Percentiles rank a stretch among this genome's conserved stretches.
These are phyloP conservation scores for Hetaerina americana DNA, from an alignment of 1,140 invertebrate species.

Conservation along the genomic window DNA sequence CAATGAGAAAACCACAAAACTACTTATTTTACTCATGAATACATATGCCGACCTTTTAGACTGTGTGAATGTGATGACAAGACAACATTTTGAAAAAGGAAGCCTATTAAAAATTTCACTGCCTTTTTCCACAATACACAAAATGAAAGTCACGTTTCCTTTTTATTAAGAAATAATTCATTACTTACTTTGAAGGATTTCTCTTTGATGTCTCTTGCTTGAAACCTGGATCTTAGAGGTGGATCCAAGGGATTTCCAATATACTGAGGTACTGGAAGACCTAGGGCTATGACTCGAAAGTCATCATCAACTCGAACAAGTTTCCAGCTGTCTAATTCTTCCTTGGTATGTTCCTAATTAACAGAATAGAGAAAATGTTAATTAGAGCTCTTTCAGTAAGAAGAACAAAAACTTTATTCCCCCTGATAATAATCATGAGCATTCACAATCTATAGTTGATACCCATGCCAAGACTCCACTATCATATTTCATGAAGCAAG, in stretches of 20 bases:
- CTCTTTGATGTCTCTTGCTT: slow-evolving; percentile 68
- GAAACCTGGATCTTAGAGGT: slow-evolving; percentile 86
- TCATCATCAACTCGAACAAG: slow-evolving; percentile 79
- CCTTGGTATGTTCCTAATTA: slow-evolving; percentile 54
- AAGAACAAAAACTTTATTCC: too few relatives aligned
- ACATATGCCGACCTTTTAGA: background rate
- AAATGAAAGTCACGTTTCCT: too few relatives aligned
- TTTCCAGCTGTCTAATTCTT: slow-evolving; percentile 73
- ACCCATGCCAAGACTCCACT: too few relatives aligned
- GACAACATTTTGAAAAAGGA: background rate
- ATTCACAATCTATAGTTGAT: too few relatives aligned
- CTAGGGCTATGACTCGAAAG: slow-evolving; percentile 84
- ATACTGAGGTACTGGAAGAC: slow-evolving; percentile 76
- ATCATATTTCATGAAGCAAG: too few relatives aligned
- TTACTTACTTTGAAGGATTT: slow-evolving; percentile 42
- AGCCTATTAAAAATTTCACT: background rate
- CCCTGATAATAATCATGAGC: too few relatives aligned
- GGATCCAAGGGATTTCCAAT: slow-evolving; percentile 90
- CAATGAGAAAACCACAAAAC: too few relatives aligned
- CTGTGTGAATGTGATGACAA: background rate
- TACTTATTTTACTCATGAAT: background rate
- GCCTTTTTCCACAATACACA: too few relatives aligned
- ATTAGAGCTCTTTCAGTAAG: too few relatives aligned
- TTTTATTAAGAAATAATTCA: background rate
- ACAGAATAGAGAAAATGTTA: slow-evolving; percentile 4